Conservation (phyloP, 2,113 vertebrate genomes). For the Balaeniceps rex region DNA sequence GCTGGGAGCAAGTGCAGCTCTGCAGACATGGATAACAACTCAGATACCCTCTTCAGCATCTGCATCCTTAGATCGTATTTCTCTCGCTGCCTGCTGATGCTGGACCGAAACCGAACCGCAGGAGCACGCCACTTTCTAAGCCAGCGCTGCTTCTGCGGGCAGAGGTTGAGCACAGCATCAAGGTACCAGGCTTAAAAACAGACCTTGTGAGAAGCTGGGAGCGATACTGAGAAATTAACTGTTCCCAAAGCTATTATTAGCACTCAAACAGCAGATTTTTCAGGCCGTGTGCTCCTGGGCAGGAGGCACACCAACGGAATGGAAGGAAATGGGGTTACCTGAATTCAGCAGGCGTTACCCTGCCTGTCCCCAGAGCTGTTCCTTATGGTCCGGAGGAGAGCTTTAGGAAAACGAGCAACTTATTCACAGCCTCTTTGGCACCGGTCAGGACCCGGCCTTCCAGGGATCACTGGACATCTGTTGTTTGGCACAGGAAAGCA, state of each 20-base stretch:
- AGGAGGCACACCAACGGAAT: neutral
- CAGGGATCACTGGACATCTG: neutral
- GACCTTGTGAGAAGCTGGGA: neutral
- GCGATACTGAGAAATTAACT: neutral
- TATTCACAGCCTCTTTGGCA: neutral
- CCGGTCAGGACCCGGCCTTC: neutral
- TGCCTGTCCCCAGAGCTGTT: neutral
- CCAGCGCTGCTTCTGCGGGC: neutral
- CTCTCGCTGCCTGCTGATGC: neutral
- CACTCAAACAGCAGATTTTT: neutral
- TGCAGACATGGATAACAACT: neutral
- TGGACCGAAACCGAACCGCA: neutral
- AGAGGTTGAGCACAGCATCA: accelerated
- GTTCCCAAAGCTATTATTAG: neutral
- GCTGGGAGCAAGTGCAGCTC: neutral
- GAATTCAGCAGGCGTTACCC: too few relatives aligned
- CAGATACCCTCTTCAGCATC: neutral
- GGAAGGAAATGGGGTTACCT: neutral
- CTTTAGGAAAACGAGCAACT: neutral
- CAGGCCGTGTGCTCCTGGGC: neutral
- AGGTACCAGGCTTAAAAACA: neutral
- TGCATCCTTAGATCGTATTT: neutral
- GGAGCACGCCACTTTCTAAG: neutral
- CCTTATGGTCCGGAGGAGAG: accelerated
- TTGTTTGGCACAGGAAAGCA: neutral